These are phyloP conservation scores for Otus sunia DNA, from an alignment of 2,113 vertebrate species.

Conservation along the genomic window DNA sequence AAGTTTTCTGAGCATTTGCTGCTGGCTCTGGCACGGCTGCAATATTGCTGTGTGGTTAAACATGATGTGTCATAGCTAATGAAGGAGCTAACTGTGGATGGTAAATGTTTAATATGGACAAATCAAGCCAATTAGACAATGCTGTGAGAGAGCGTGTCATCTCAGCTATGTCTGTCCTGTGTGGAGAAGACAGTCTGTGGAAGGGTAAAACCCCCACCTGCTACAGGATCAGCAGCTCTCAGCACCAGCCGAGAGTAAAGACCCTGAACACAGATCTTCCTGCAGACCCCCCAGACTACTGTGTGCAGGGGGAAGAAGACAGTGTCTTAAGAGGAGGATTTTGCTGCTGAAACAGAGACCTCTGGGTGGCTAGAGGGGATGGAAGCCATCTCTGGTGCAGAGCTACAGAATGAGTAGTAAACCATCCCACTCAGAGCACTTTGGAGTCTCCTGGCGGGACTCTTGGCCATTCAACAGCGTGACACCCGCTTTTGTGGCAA, in stretches of 20 bases:
- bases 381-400: rapidly evolving
- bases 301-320: background rate
- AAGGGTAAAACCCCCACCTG: background rate
- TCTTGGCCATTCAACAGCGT: background rate
- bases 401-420: background rate
- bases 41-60: background rate
- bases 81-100: background rate
- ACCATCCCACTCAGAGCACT: background rate
- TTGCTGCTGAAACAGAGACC: background rate
- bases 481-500: background rate
- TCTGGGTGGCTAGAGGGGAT: background rate
- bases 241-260: background rate
- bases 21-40: background rate
- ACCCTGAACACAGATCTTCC: background rate
- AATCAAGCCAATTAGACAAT: background rate
- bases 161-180: background rate
- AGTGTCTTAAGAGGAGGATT: background rate
- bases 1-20: background rate
- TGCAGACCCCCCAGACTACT: background rate
- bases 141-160: background rate
- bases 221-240: background rate
- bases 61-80: background rate
- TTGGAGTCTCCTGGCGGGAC: background rate
- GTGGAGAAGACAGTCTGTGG: background rate
- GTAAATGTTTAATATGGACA: background rate